Percentiles rank a stretch among this genome's conserved stretches.
Conservation (phyloP, 2,797 vertebrate genomes). For the Acestrorhynchus altus region DNA sequence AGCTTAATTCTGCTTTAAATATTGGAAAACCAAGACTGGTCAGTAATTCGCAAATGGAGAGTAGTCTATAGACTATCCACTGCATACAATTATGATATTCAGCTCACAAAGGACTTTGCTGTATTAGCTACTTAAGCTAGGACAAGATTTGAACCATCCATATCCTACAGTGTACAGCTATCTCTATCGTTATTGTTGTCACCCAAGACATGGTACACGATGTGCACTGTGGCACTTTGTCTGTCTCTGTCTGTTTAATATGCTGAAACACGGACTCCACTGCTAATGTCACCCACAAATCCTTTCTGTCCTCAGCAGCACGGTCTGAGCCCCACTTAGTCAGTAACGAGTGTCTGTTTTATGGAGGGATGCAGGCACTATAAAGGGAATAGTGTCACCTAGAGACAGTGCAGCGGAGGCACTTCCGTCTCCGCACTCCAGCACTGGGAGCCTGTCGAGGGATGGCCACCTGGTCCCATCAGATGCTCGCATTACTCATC, state of each 20-base stretch:
- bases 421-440: constrained; percentile 47
- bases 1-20: too few relatives aligned
- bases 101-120: not conserved
- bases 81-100: not conserved
- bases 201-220: constrained; percentile 4
- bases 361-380: constrained; percentile 36
- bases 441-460: constrained; percentile 50
- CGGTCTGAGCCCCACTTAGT: constrained; percentile 23
- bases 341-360: constrained; percentile 40
- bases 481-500: constrained; percentile 76
- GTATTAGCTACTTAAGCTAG: not conserved
- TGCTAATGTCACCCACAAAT: constrained; percentile 30
- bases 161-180: constrained; percentile 1
- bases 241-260: constrained; percentile 31
- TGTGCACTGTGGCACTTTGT: constrained; percentile 9
- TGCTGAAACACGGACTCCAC: not conserved
- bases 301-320: constrained; percentile 26
- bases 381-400: constrained; percentile 38
- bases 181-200: not conserved
- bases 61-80: not conserved
- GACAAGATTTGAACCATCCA: not conserved
- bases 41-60: not conserved
- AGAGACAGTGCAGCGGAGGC: constrained; percentile 28
- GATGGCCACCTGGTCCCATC: constrained; percentile 57
- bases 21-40: not conserved